These are phyloP conservation scores for Bilobella aurantiaca DNA, from an alignment of 1,140 invertebrate genomes.

Conservation along the genomic window DNA sequence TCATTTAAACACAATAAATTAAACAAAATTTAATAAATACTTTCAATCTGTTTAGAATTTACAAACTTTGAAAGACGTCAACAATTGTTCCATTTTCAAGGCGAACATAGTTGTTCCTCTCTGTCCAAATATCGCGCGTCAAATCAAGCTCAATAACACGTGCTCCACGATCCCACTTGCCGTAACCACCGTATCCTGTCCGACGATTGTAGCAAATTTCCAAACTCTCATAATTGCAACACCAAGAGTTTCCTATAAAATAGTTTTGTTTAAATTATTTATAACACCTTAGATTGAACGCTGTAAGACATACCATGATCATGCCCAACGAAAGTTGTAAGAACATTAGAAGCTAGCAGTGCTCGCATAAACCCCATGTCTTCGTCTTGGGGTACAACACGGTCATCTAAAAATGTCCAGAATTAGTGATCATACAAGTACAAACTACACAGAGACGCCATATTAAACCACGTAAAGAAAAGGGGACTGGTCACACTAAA, in stretches of 20 bases:
- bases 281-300: not conserved
- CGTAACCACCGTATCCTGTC: slow-evolving; percentile 16
- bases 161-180: slow-evolving; percentile 8
- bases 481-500: no score
- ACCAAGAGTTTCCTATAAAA: slow-evolving; percentile 1
- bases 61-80: not conserved
- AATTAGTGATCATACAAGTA: no score
- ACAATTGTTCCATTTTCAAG: slow-evolving; percentile 3
- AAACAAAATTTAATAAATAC: no score
- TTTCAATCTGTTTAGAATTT: no score
- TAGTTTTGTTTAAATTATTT: not conserved
- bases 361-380: slow-evolving; percentile 12
- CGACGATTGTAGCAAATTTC: slow-evolving; percentile 18
- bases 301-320: slow-evolving; percentile 10
- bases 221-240: not conserved
- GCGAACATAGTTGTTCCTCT: slow-evolving; percentile 1
- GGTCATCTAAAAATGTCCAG: slow-evolving; percentile 4
- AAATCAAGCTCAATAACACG: slow-evolving; percentile 5
- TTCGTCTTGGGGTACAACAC: slow-evolving; percentile 11
- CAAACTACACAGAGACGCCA: no score
- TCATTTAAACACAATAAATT: no score
- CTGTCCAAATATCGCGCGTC: not conserved
- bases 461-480: no score
- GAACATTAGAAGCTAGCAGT: not conserved
- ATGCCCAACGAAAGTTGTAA: slow-evolving; percentile 12